Percentiles rank a stretch among this genome's conserved stretches.
Conservation (phyloP, 2,797 vertebrate genomes). For the Gorsachius magnificus region DNA sequence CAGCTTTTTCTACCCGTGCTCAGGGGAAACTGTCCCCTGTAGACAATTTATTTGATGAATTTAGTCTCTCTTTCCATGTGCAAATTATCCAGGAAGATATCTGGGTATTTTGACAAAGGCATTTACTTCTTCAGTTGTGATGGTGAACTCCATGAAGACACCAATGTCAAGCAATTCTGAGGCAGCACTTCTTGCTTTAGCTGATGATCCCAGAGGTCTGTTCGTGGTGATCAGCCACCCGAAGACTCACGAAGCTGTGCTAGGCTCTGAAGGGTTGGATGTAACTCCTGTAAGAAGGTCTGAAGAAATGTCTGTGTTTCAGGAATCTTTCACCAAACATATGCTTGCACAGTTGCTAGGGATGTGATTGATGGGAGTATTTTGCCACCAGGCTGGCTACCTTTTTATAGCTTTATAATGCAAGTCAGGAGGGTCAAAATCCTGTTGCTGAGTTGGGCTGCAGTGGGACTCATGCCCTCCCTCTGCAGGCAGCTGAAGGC, state of each 20-base stretch:
- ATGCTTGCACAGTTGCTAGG: background rate
- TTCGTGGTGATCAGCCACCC: accelerated
- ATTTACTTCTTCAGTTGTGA: background rate
- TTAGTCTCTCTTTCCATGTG: background rate
- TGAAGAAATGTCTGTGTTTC: background rate
- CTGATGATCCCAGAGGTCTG: background rate
- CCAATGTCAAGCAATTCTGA: background rate
- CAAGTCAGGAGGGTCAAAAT: background rate
- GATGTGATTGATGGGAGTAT: background rate
- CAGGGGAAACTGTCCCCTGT: background rate
- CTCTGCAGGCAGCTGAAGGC: background rate
- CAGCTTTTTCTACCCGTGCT: background rate
- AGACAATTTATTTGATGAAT: background rate
- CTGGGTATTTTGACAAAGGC: background rate
- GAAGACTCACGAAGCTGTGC: background rate
- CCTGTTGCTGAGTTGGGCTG: background rate
- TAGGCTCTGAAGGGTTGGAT: background rate
- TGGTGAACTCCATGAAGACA: background rate
- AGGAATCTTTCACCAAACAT: background rate
- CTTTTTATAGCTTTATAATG: background rate
- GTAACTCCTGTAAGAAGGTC: background rate
- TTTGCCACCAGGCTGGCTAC: background rate
- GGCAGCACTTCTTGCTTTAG: background rate
- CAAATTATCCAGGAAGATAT: background rate
- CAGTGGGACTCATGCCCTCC: background rate